Base-by-base conservation (phyloP, 2,113 vertebrate genomes). In the Nansenia antarctica region DNA sequence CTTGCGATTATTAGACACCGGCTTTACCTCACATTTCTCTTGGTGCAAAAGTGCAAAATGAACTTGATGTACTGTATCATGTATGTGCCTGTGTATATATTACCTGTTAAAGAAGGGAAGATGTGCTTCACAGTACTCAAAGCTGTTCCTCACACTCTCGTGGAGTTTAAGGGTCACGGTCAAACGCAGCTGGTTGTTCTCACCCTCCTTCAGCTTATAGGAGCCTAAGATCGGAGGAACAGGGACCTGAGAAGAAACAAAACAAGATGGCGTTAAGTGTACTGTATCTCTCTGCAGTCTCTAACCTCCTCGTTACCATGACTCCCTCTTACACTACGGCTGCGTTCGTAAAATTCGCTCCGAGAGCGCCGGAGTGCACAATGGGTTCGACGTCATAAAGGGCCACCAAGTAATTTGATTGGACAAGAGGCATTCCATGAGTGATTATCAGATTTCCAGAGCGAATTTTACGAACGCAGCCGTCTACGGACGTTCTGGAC, bases 31-130 rank as follows among this genome's bases (percentile, higher is more conserved):
- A n/a, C n/a, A n/a, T n/a, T n/a, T n/a, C n/a, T n/a, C n/a, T n/a
- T n/a, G n/a, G n/a, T n/a, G n/a, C n/a, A n/a, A n/a, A n/a, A n/a
- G n/a, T n/a, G n/a, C n/a, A n/a, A n/a, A n/a, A n/a, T n/a, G n/a
- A n/a, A n/a, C n/a, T n/a, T n/a, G n/a, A n/a, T n/a, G n/a, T n/a
- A n/a, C n/a, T n/a, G n/a, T n/a, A n/a, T n/a, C n/a, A n/a, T n/a
- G n/a, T n/a, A n/a, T n/a, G n/a, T n/a, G n/a, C n/a, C n/a, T 18
- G 45, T 49, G 9, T 2, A 49, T 58, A 30, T 11, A 4, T 58
- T 90, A 99, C 96, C 95, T 95, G 88, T 98, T 99, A 57, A 95
- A 96, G 84, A 98, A 96, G 8, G 94, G 94, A 79, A 98, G 85
- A 49, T 81, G 93, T 80, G 94, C 95, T 85, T 97, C 95, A 88